Base-by-base conservation (phyloP, 2,797 vertebrate genomes). In the Poeciliopsis paucimaculata region DNA sequence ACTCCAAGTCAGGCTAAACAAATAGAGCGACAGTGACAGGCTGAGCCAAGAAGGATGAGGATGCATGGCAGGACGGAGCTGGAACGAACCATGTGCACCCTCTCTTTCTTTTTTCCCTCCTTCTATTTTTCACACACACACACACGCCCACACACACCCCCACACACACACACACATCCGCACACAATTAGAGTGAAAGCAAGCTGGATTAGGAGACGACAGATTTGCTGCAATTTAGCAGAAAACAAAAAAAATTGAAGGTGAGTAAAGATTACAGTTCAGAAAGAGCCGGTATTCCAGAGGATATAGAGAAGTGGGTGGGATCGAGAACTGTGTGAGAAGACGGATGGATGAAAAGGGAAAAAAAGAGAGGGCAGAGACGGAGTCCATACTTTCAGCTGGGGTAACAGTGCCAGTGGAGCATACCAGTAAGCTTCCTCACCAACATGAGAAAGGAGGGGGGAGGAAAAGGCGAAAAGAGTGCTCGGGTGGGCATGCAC, bases 361-460 rank as follows among this genome's bases (percentile, higher is more conserved):
- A 9, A 34, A 34, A 82, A 85, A 66, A 82, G 80, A 71, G 62
- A 76, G 73, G 12, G 16, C 83, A 70, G 74, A 77, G 72, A 62
- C 72, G 20, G 83, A 84, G 77, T 82, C 88, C 73, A 83, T 31
- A 83, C 82, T 83, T 81, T 71, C 82, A 85, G 92, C 88, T 84
- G 81, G 88, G 90, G 89, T 91, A 88, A 91, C 89, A 78, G 88
- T 89, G 92, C 89, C 92, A 93, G 92, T 91, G 88, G 89, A 93
- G 91, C 92, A 94, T 91, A 91, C 91, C 91, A 94, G 90, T 89
- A 80, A 90, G 89, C 90, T 92, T 89, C 87, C 87, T 88, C 81
- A 89, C 84, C 71, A 72, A 76, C 41, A 80, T 73, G 81, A 75
- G 82, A 64, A 79, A 66, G 84, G 36, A 76, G 20, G 72, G 81